phyloP scores from a whole-genome alignment of 2,797 vertebrate species.

The Fringilla coelebs region DNA sequence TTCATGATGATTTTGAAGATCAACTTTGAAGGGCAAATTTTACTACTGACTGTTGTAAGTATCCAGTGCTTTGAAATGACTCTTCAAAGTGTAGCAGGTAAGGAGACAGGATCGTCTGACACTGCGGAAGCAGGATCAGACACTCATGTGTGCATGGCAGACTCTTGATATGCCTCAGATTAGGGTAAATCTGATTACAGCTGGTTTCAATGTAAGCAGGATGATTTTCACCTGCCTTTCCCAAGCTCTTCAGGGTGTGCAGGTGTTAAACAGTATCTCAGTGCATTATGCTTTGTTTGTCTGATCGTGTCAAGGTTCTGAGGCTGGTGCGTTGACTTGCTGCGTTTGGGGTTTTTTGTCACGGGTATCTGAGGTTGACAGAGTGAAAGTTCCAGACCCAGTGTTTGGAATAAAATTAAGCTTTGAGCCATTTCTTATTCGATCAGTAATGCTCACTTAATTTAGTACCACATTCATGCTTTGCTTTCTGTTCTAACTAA shows the following conservation, averaged over 20 bases:
- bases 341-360: not conserved
- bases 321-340: not conserved
- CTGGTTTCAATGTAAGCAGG: not conserved
- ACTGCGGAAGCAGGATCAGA: not conserved
- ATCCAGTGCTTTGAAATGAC: not conserved
- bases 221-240: not conserved
- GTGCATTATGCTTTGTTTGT: not conserved
- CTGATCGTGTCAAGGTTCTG: accelerated
- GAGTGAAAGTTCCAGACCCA: not conserved
- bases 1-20: not conserved
- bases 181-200: not conserved
- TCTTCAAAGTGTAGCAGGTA: not conserved
- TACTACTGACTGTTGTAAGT: not conserved
- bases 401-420: not conserved
- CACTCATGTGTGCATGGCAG: not conserved
- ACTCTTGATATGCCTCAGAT: not conserved
- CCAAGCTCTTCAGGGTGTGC: not conserved
- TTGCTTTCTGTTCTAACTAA: not conserved
- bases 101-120: not conserved
- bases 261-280: not conserved
- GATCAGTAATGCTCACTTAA: not conserved
- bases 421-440: not conserved
- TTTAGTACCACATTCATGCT: not conserved
- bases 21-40: not conserved
- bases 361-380: not conserved